These are phyloP conservation scores for Periplaneta americana DNA, from an alignment of 1,140 invertebrate species.

Conservation along the genomic window DNA sequence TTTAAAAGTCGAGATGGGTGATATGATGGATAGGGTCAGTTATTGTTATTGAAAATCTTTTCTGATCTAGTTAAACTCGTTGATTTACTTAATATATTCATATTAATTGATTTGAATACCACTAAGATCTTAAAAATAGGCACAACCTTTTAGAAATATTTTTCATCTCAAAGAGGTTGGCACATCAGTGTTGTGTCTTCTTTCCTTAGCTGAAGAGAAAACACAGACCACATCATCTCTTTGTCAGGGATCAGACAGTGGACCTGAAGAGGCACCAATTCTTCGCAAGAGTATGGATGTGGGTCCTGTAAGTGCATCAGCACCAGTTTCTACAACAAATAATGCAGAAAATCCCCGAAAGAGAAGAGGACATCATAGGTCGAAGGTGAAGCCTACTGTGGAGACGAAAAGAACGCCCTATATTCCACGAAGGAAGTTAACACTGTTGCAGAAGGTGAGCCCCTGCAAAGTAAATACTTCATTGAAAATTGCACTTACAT, in stretches of 20 bases:
- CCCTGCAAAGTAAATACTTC: too few relatives aligned
- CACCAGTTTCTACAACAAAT: background rate
- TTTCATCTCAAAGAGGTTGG: background rate
- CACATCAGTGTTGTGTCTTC: background rate
- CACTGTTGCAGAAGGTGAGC: background rate
- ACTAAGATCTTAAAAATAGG: background rate
- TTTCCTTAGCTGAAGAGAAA: too few relatives aligned
- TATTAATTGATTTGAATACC: too few relatives aligned
- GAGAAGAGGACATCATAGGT: background rate
- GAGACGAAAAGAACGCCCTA: background rate
- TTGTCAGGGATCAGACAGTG: background rate
- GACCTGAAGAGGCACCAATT: background rate
- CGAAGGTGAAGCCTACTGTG: background rate
- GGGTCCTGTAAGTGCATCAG: background rate
- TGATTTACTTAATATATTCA: too few relatives aligned
- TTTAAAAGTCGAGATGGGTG: too few relatives aligned
- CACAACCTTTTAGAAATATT: background rate
- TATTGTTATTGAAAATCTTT: background rate
- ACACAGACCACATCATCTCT: background rate
- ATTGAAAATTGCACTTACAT: too few relatives aligned
- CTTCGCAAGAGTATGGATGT: background rate
- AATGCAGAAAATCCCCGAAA: background rate
- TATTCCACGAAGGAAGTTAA: background rate
- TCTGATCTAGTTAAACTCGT: too few relatives aligned
- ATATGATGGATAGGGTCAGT: background rate